Percentiles rank a stretch among this genome's conserved stretches.
phyloP scores from a whole-genome alignment of 37 sponge, comb jelly and placozoan species.

The Haliclona indistincta region DNA sequence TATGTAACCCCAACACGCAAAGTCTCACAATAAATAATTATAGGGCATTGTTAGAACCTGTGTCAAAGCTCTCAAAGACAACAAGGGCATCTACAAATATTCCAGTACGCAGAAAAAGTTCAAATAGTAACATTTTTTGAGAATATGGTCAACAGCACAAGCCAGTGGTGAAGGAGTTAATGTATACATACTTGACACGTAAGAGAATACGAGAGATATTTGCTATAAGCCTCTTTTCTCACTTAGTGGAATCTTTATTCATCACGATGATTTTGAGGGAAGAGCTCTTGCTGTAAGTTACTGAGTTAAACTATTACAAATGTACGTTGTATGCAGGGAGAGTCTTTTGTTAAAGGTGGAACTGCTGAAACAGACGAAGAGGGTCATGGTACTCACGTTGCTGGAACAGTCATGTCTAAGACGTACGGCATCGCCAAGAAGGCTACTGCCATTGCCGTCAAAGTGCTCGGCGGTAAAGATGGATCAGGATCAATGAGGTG shows the following conservation, averaged over 20 bases:
- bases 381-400: slow-evolving; percentile 61
- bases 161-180: slow-evolving; percentile 48
- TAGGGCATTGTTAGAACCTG: slow-evolving; percentile 49
- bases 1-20: not conserved
- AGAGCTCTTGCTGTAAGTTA: not conserved
- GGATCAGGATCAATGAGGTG: not conserved
- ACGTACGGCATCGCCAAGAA: slow-evolving; percentile 38
- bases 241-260: not conserved
- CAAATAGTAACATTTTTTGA: no score
- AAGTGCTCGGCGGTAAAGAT: slow-evolving; percentile 14
- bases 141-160: slow-evolving; percentile 11
- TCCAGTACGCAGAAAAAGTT: no score
- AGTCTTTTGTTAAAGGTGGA: slow-evolving; percentile 4
- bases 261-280: slow-evolving; percentile 6
- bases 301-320: not conserved
- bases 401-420: slow-evolving; percentile 23
- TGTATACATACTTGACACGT: slow-evolving; percentile 75
- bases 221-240: not conserved
- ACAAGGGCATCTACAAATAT: slow-evolving; percentile 19
- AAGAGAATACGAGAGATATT: not conserved
- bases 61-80: not conserved
- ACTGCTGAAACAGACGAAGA: slow-evolving; percentile 23
- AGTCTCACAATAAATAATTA: not conserved
- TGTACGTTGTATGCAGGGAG: not conserved
- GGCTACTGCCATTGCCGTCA: slow-evolving; percentile 48